Conservation (phyloP, 2,113 vertebrate species). For the Rhynchopsitta pachyrhyncha region DNA sequence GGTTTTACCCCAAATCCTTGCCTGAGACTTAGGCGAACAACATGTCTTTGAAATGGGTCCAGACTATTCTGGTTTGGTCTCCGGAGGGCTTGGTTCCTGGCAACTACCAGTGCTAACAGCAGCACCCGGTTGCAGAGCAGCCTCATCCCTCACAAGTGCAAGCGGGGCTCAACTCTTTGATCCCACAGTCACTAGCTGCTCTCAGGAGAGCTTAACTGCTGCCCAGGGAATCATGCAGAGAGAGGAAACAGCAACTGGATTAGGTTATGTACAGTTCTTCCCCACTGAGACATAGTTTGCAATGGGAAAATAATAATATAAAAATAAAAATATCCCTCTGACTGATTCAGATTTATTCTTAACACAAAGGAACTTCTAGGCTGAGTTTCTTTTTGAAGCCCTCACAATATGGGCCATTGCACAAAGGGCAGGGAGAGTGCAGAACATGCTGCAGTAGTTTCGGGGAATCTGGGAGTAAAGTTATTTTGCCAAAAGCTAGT, state of each 20-base stretch:
- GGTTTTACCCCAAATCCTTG: neutral
- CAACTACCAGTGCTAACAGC: fast-evolving
- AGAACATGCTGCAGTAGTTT: neutral
- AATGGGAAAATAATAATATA: neutral
- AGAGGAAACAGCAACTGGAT: neutral
- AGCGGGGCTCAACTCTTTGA: neutral
- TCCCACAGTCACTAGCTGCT: neutral
- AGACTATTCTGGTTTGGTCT: neutral
- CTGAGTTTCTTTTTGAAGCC: neutral
- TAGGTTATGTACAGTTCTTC: neutral
- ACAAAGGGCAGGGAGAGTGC: neutral
- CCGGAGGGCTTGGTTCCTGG: neutral
- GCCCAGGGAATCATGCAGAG: neutral
- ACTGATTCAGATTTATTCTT: neutral
- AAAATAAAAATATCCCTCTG: neutral
- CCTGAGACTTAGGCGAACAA: neutral
- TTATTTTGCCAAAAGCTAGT: neutral
- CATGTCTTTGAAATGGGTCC: neutral
- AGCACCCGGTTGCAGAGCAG: neutral
- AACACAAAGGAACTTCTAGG: neutral
- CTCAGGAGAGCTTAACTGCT: neutral
- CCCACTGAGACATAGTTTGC: neutral
- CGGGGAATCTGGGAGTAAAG: neutral
- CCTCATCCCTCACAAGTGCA: fast-evolving
- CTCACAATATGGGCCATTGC: neutral